A percentile compares a stretch with the other conserved stretches of the same genome.
Evolutionary conservation across 1,140 invertebrate genomes (phyloP).

Genomic region (Tetramorium parvispinum): DNA sequence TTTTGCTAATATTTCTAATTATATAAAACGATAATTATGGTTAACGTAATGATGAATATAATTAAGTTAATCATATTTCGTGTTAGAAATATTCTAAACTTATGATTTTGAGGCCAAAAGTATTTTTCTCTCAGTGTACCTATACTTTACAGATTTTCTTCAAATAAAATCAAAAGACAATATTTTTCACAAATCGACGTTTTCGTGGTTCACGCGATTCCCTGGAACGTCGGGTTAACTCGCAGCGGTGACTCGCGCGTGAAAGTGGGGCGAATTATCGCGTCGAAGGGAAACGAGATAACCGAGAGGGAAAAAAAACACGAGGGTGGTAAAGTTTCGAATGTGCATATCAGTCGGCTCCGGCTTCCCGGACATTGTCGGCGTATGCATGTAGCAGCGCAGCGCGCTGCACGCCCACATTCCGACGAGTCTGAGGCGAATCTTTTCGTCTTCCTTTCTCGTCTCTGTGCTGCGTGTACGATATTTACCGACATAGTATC

Average conservation of each 20-base stretch:
- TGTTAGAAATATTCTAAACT: too few relatives aligned
- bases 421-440: slow-evolving; percentile 74
- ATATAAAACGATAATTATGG: too few relatives aligned
- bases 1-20: too few relatives aligned
- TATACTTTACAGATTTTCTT: neutral
- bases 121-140: too few relatives aligned
- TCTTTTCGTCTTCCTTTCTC: slow-evolving; percentile 47
- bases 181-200: neutral
- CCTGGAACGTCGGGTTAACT: neutral
- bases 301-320: neutral
- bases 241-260: neutral
- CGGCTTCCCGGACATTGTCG: slow-evolving; percentile 75
- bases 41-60: too few relatives aligned
- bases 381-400: slow-evolving; percentile 5
- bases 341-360: slow-evolving; percentile 13
- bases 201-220: neutral
- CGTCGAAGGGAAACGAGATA: slow-evolving; percentile 52
- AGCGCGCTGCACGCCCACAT: slow-evolving; percentile 73
- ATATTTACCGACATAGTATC: slow-evolving; percentile 52
- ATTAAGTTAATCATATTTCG: too few relatives aligned
- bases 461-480: neutral
- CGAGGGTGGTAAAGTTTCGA: slow-evolving; percentile 8
- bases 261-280: slow-evolving; percentile 58
- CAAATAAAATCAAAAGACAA: neutral
- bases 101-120: too few relatives aligned